These are phyloP conservation scores for Tachina grossa DNA, from an alignment of 2,888 invertebrate species.

Conservation along the genomic window DNA sequence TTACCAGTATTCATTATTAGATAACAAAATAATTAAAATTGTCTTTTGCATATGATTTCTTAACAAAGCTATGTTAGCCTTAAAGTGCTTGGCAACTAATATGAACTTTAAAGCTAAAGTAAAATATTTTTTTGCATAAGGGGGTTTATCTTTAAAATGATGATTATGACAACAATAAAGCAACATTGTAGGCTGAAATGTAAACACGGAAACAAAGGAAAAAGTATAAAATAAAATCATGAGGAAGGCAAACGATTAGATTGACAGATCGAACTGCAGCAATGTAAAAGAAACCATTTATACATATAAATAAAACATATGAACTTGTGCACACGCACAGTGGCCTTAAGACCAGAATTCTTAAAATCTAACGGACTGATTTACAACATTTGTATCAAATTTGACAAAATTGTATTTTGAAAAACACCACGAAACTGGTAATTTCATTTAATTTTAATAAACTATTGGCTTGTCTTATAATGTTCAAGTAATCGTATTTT, in stretches of 20 bases:
- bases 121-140: too few relatives aligned
- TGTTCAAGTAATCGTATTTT: too few relatives aligned
- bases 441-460: too few relatives aligned
- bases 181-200: constrained; percentile 27
- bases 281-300: not conserved
- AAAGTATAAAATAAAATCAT: not conserved
- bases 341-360: not conserved
- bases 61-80: too few relatives aligned
- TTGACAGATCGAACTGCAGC: not conserved
- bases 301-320: not conserved
- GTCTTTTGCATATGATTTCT: too few relatives aligned
- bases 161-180: constrained; percentile 19
- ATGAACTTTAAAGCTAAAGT: too few relatives aligned
- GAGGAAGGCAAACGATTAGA: not conserved
- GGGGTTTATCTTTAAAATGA: not conserved
- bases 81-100: too few relatives aligned
- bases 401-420: too few relatives aligned
- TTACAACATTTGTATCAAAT: not conserved
- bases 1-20: too few relatives aligned
- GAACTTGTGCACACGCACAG: not conserved
- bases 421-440: too few relatives aligned
- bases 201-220: not conserved
- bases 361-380: not conserved
- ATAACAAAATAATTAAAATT: too few relatives aligned
- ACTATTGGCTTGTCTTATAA: too few relatives aligned